Conservation (phyloP, 1,140 invertebrate species). For the Calycopis cecrops region DNA sequence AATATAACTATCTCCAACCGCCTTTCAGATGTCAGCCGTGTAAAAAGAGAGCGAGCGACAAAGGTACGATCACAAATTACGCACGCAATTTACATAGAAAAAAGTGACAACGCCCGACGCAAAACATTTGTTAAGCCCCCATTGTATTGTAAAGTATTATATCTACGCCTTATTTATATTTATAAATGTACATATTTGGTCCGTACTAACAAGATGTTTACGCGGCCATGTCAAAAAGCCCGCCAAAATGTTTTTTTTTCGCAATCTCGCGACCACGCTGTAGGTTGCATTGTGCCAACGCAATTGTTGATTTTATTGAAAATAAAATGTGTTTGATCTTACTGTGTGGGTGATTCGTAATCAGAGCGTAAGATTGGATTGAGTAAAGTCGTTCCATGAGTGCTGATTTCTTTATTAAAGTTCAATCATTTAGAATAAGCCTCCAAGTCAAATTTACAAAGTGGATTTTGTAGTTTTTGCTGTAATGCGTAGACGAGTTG, state of each 20-base stretch:
- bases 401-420: background rate
- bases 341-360: constrained; percentile 2
- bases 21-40: constrained; percentile 32
- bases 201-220: constrained; percentile 56
- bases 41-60: constrained; percentile 26
- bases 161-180: constrained; percentile 48
- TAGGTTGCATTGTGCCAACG: constrained; percentile 2
- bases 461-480: background rate
- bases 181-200: constrained; percentile 53
- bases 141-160: constrained; percentile 53
- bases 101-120: constrained; percentile 46
- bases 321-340: background rate
- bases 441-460: constrained; percentile 1
- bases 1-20: constrained; percentile 19
- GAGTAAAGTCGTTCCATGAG: background rate
- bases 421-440: background rate
- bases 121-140: constrained; percentile 52
- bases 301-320: background rate
- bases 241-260: constrained; percentile 28
- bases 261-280: background rate
- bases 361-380: constrained; percentile 7
- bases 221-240: constrained; percentile 41
- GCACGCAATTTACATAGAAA: constrained; percentile 49
- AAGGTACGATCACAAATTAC: constrained; percentile 48
- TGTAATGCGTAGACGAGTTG: too few species aligned